Conservation (phyloP, 2,888 invertebrate genomes). For the Lissocephala sabroskyi region DNA sequence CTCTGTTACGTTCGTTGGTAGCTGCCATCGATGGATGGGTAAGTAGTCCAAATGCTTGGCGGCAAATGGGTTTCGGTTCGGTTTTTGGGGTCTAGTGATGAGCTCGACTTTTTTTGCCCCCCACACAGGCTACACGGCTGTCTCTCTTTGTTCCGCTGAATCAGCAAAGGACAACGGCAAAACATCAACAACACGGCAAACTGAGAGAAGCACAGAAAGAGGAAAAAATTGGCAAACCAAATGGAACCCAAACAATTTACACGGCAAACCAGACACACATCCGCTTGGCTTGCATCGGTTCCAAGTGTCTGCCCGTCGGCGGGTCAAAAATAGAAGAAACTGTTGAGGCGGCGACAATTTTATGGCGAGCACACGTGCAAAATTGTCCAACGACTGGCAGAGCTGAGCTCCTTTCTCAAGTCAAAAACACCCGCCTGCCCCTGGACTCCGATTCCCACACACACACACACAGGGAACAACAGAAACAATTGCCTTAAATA, state of each 20-base stretch:
- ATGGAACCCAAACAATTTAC: constrained; percentile 18
- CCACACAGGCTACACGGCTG: too few species aligned
- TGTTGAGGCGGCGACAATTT: background rate
- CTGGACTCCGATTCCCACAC: too few species aligned
- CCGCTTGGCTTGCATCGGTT: background rate
- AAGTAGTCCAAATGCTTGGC: too few species aligned
- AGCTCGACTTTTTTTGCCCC: too few species aligned
- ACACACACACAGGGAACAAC: too few species aligned
- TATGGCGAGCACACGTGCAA: constrained; percentile 45
- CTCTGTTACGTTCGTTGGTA: constrained; percentile 16
- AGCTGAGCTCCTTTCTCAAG: too few species aligned
- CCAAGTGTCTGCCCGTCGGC: constrained; percentile 1
- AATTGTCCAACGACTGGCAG: constrained; percentile 26
- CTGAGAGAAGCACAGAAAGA: background rate
- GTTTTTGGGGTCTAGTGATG: background rate
- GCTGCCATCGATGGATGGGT: constrained; percentile 8
- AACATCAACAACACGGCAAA: too few species aligned
- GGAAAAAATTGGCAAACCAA: constrained; percentile 4
- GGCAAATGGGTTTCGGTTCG: too few species aligned
- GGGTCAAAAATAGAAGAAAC: background rate
- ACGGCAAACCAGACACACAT: constrained; percentile 12
- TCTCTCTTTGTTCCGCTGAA: background rate
- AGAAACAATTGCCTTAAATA: too few species aligned
- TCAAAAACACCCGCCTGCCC: too few species aligned
- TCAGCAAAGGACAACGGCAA: too few species aligned